Conservation (phyloP, 2,113 vertebrate genomes). For the Protobothrops flavoviridis region DNA sequence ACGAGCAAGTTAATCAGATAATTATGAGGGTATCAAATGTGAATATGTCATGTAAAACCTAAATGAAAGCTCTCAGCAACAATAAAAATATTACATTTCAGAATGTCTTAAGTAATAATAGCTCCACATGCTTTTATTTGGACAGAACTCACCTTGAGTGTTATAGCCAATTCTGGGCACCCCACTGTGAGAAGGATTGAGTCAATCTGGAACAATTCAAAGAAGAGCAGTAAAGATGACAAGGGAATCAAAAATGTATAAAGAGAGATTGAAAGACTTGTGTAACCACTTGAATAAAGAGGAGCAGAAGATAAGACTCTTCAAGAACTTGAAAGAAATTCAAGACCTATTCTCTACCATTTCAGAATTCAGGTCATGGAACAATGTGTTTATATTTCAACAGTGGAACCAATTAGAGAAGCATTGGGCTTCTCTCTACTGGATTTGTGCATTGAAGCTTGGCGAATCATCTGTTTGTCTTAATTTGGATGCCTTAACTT, state of each 20-base stretch:
- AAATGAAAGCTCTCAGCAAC: not conserved
- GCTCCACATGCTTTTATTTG: not conserved
- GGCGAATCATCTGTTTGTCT: not conserved
- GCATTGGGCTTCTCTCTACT: not conserved
- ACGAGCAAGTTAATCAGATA: not conserved
- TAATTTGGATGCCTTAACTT: not conserved
- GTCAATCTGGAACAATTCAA: not conserved
- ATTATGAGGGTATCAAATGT: not conserved
- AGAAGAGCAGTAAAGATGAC: not conserved
- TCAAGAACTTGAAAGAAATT: not conserved
- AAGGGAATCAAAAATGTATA: not conserved
- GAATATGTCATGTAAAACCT: not conserved
- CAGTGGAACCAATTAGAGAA: not conserved
- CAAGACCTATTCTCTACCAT: not conserved
- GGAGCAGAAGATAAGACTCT: not conserved
- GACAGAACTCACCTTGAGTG: not conserved
- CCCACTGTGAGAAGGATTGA: not conserved
- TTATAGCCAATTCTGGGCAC: not conserved
- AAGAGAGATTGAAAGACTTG: not conserved
- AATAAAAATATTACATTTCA: not conserved
- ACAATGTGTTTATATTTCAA: not conserved
- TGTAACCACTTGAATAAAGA: not conserved
- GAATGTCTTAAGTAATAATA: not conserved
- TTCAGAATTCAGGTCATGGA: not conserved
- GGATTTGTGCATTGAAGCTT: not conserved